These are phyloP conservation scores for Nomada hirtipes DNA, from an alignment of 2,888 invertebrate genomes.

Conservation along the genomic window DNA sequence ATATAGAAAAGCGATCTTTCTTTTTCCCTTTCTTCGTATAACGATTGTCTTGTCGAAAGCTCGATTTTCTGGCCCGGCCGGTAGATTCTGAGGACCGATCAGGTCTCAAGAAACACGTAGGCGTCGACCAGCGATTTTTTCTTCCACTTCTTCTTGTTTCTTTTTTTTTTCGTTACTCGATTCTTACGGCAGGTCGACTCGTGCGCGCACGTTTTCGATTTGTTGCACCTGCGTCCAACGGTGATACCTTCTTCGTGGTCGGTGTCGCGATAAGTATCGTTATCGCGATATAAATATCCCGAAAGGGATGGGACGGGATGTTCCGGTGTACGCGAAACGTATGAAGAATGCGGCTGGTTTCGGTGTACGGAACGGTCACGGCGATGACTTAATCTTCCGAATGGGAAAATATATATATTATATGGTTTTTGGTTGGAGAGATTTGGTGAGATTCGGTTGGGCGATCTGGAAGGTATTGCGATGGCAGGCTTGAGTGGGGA, in stretches of 20 bases:
- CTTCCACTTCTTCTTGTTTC: neutral
- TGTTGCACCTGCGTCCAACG: constrained; percentile 62
- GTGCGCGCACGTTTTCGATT: constrained; percentile 48
- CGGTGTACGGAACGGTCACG: neutral
- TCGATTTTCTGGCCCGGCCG: constrained; percentile 63
- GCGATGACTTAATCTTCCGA: constrained; percentile 18
- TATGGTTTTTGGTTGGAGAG: neutral
- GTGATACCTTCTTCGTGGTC: constrained; percentile 59
- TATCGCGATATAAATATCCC: too few relatives aligned
- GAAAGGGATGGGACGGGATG: neutral
- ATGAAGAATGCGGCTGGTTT: constrained; percentile 16
- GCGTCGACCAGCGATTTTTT: constrained; percentile 43
- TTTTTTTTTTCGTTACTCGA: constrained; percentile 23
- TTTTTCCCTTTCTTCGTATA: constrained; percentile 30
- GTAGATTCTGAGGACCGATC: constrained; percentile 57
- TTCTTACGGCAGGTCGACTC: constrained; percentile 31
- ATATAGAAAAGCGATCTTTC: constrained; percentile 46
- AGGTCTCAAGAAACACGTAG: constrained; percentile 45
- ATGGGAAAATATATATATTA: neutral
- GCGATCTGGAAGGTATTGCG: too few relatives aligned
- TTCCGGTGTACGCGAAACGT: constrained; percentile 33
- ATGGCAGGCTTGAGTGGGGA: too few relatives aligned
- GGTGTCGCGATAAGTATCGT: constrained; percentile 59
- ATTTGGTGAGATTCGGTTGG: neutral
- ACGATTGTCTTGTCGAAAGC: constrained; percentile 73